These are phyloP conservation scores for Andrena camellia DNA, from an alignment of 2,888 invertebrate species.

Conservation along the genomic window DNA sequence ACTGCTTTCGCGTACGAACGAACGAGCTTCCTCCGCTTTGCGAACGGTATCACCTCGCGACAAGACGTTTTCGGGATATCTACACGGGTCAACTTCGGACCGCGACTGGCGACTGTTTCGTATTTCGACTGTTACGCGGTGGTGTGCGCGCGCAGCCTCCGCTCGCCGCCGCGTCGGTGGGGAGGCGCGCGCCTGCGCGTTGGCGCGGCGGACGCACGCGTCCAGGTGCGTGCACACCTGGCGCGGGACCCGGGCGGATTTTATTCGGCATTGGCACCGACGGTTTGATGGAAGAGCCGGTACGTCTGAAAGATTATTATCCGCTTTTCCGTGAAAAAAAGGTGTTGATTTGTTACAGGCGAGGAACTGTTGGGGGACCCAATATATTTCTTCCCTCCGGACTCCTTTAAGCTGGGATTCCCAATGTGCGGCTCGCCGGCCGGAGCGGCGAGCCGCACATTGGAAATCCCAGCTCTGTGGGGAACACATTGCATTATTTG, in stretches of 20 bases:
- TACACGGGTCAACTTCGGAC: conserved; percentile 76
- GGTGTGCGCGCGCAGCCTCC: conserved; percentile 66
- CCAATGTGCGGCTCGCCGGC: too few species aligned
- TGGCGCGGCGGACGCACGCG: not conserved
- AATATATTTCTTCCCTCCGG: too few species aligned
- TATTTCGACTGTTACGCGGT: conserved; percentile 82
- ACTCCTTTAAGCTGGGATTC: too few species aligned
- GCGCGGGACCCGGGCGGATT: not conserved
- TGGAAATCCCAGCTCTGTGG: too few species aligned
- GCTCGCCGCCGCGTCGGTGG: not conserved
- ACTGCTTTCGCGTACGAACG: conserved; percentile 18
- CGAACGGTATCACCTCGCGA: conserved; percentile 47
- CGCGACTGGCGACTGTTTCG: conserved; percentile 80
- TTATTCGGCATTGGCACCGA: not conserved
- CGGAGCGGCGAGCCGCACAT: too few species aligned
- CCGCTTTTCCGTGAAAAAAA: too few species aligned
- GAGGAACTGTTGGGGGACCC: too few species aligned
- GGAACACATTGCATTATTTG: too few species aligned
- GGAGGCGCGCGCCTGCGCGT: conserved; percentile 24
- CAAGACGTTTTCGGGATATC: conserved; percentile 69
- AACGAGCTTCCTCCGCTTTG: conserved; percentile 33
- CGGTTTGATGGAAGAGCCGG: too few species aligned
- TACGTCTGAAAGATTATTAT: too few species aligned
- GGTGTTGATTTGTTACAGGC: too few species aligned
- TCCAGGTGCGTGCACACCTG: not conserved